Evolutionary conservation across 2,113 vertebrate genomes (phyloP).

Genomic region (Antigone vipio): DNA sequence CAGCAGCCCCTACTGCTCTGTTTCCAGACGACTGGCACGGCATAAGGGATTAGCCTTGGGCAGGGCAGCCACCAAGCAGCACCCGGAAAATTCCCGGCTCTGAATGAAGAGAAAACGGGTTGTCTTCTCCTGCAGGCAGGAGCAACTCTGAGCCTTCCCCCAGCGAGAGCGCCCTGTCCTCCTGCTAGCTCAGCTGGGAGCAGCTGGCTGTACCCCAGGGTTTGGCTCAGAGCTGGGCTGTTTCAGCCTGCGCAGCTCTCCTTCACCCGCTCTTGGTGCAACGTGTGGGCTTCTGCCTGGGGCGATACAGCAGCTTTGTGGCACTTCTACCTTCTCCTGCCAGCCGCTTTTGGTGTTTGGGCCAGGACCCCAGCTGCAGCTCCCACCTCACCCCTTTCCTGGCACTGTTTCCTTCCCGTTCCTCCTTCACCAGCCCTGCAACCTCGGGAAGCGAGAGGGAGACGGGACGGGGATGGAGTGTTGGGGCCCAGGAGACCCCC

Average conservation of each 20-base stretch:
- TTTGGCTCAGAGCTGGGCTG: not conserved
- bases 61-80: not conserved
- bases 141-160: not conserved
- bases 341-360: not conserved
- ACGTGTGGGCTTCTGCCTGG: not conserved
- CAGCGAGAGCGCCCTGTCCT: not conserved
- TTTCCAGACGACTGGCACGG: not conserved
- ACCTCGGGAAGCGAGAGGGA: too few species aligned
- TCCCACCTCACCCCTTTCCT: not conserved
- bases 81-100: not conserved
- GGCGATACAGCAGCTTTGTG: not conserved
- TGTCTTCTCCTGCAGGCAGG: not conserved
- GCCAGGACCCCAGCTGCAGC: not conserved
- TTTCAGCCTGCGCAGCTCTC: not conserved
- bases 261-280: not conserved
- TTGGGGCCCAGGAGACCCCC: not conserved
- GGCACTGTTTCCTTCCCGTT: not conserved
- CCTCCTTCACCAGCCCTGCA: not conserved
- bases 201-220: not conserved
- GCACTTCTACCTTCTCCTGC: not conserved
- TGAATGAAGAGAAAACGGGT: not conserved
- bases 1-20: not conserved
- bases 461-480: too few species aligned
- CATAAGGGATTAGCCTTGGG: not conserved
- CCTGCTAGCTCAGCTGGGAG: accelerated